A percentile compares a stretch with the other conserved stretches of the same genome.
These are phyloP conservation scores for Scaptomyza parva DNA, from an alignment of 2,888 invertebrate species.

Conservation along the genomic window DNA sequence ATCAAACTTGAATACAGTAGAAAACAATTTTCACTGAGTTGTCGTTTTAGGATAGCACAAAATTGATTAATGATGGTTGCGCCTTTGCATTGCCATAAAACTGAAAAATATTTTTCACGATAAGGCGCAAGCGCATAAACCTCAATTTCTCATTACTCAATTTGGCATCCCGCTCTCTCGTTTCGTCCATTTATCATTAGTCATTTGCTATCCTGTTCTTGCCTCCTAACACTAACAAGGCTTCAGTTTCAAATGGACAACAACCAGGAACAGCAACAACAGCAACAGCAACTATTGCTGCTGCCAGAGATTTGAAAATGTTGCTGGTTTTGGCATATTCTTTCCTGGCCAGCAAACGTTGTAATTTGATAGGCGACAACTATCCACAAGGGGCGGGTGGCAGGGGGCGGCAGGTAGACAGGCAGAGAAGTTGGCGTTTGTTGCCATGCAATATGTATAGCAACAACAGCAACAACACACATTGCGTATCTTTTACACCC, in stretches of 20 bases:
- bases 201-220: slow-evolving; percentile 29
- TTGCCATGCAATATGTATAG: slow-evolving; percentile 39
- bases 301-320: slow-evolving; percentile 47
- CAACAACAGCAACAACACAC: slow-evolving; percentile 20
- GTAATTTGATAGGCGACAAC: slow-evolving; percentile 79
- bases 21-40: background rate
- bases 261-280: slow-evolving; percentile 17
- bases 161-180: slow-evolving; percentile 21
- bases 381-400: slow-evolving; percentile 14
- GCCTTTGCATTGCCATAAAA: slow-evolving; percentile 6
- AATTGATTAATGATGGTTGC: slow-evolving; percentile 29
- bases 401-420: slow-evolving; percentile 6
- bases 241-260: slow-evolving; percentile 35
- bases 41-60: slow-evolving; percentile 14
- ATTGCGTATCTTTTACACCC: slow-evolving; percentile 72
- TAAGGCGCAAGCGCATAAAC: slow-evolving; percentile 40
- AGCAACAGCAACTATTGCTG: no score
- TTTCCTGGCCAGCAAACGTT: slow-evolving; percentile 32
- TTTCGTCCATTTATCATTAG: slow-evolving; percentile 24
- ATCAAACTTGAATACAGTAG: background rate
- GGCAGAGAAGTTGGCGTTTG: slow-evolving; percentile 1
- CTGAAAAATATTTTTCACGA: slow-evolving; percentile 5
- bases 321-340: slow-evolving; percentile 45
- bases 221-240: slow-evolving; percentile 40
- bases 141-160: slow-evolving; percentile 30